These are phyloP conservation scores for Eonycteris spelaea DNA, from an alignment of 2,113 vertebrate species.

Conservation along the genomic window DNA sequence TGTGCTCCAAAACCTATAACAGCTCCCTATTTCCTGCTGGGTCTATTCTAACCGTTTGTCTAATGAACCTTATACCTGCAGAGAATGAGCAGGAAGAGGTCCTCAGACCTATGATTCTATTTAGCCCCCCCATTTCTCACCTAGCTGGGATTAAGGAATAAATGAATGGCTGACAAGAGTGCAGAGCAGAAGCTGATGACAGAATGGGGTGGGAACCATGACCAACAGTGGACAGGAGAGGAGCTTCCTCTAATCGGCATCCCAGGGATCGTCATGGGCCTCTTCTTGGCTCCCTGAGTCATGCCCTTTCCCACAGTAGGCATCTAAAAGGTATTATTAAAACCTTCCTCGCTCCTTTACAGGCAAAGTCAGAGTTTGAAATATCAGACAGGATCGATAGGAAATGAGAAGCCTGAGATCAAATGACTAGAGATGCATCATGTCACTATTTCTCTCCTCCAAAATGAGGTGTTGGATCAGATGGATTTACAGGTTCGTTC, in stretches of 20 bases:
- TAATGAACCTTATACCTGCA: neutral
- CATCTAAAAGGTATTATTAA: neutral
- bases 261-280: neutral
- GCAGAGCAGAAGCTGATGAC: neutral
- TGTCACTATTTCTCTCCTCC: neutral
- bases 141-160: neutral
- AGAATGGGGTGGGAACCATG: neutral
- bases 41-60: neutral
- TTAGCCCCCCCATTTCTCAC: neutral
- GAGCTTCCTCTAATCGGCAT: accelerated
- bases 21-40: neutral
- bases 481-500: neutral
- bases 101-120: neutral
- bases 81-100: neutral
- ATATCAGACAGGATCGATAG: neutral
- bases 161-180: neutral
- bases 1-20: neutral
- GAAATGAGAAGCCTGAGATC: neutral
- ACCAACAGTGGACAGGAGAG: neutral
- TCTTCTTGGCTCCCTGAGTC: neutral
- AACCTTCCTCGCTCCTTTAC: neutral
- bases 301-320: neutral
- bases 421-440: neutral
- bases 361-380: neutral
- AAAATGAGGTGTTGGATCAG: neutral